phyloP scores from a whole-genome alignment of 2,888 invertebrate species.

The Sarcophaga subvicina region DNA sequence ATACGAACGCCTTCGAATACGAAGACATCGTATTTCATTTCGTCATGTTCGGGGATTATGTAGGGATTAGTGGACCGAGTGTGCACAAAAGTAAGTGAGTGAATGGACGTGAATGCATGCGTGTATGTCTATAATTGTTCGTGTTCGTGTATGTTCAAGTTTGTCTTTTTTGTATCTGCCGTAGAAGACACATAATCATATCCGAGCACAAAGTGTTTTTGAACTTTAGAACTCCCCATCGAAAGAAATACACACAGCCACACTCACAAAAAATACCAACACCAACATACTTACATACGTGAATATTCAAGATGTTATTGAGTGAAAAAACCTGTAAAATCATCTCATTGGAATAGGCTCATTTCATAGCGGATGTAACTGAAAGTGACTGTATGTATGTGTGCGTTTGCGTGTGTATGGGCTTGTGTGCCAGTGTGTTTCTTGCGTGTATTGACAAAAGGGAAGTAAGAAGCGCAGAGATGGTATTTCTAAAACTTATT shows the following conservation, averaged over 20 bases:
- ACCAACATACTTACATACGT: not conserved
- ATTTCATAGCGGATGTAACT: slow-evolving; percentile 54
- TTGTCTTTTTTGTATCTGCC: slow-evolving; percentile 28
- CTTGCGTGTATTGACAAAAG: not conserved
- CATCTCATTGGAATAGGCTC: slow-evolving; percentile 51
- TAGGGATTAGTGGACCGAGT: slow-evolving; percentile 75
- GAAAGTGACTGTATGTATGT: not conserved
- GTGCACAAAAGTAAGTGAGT: slow-evolving; percentile 48
- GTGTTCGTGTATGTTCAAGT: slow-evolving; percentile 1
- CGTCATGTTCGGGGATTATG: slow-evolving; percentile 80
- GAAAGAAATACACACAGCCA: not conserved
- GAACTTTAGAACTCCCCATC: slow-evolving; percentile 55
- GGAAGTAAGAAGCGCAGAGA: not conserved
- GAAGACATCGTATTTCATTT: slow-evolving; percentile 79
- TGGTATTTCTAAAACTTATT: not conserved
- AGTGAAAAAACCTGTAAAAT: slow-evolving; percentile 46
- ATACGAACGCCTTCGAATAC: slow-evolving; percentile 21
- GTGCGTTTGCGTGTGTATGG: not conserved
- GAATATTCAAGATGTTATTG: slow-evolving; percentile 3
- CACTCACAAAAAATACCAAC: slow-evolving; percentile 25
- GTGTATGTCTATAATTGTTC: not conserved
- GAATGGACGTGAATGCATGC: slow-evolving; percentile 15
- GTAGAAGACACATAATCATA: slow-evolving; percentile 50
- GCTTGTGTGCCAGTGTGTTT: not conserved
- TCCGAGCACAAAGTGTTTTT: slow-evolving; percentile 60